phyloP scores from a whole-genome alignment of 1,140 invertebrate species.

The Danaus plexippus region DNA sequence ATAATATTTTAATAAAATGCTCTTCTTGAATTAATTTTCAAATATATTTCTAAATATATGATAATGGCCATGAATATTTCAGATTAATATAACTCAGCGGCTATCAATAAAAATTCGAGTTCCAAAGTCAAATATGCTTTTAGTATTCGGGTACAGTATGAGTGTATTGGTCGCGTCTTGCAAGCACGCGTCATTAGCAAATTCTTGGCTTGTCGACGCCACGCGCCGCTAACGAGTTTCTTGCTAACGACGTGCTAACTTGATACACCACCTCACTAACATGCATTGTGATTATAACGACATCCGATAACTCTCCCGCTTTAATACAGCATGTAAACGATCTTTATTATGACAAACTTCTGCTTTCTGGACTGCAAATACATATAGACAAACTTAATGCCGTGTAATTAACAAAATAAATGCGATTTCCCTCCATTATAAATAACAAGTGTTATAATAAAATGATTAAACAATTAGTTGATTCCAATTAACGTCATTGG shows the following conservation, averaged over 20 bases:
- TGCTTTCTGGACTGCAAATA: neutral
- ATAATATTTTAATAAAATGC: no score
- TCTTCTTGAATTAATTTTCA: no score
- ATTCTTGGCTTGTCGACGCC: conserved; percentile 62
- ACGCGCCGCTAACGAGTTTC: conserved; percentile 61
- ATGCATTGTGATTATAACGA: conserved; percentile 48
- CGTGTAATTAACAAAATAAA: no score
- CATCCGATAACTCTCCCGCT: conserved; percentile 33
- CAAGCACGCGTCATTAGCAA: conserved; percentile 57
- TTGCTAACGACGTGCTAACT: conserved; percentile 65
- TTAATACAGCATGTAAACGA: conserved; percentile 26
- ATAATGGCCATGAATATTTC: no score
- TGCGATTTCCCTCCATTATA: neutral
- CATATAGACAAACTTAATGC: neutral
- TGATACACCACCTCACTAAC: conserved; percentile 40
- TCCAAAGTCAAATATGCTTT: no score
- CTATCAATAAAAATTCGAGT: no score
- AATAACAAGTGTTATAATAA: no score
- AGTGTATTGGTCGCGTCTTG: conserved; percentile 5
- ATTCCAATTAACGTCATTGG: no score
- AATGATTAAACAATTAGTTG: no score
- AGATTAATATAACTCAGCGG: no score
- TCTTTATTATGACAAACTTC: conserved; percentile 15
- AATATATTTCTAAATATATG: no score
- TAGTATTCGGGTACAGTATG: no score